These are phyloP conservation scores for Phalacrocorax pelagicus DNA, from an alignment of 2,113 vertebrate genomes.

Conservation along the genomic window DNA sequence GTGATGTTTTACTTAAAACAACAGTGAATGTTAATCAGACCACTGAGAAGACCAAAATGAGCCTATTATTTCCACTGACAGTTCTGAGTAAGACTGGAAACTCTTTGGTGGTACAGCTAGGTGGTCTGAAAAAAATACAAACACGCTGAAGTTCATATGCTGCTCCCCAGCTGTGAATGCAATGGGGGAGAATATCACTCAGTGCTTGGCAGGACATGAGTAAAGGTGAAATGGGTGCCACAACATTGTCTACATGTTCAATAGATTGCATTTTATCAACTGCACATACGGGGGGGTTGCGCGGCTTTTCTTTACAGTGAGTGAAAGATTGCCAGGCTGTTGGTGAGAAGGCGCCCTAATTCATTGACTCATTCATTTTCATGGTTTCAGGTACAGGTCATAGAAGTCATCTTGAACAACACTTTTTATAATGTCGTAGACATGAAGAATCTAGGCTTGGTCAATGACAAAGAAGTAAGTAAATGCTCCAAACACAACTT, in stretches of 20 bases:
- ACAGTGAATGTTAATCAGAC: not conserved
- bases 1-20: not conserved
- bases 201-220: not conserved
- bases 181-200: not conserved
- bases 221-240: not conserved
- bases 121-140: constrained; percentile 25
- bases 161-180: not conserved
- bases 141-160: not conserved
- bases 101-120: constrained; percentile 16
- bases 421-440: constrained; percentile 89
- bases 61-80: not conserved
- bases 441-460: constrained; percentile 89
- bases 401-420: constrained; percentile 91
- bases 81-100: not conserved
- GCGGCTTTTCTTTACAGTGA: not conserved
- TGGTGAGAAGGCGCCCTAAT: not conserved
- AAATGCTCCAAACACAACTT: not conserved
- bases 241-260: not conserved
- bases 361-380: not conserved
- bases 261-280: not conserved
- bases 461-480: constrained; percentile 91
- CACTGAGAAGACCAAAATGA: not conserved
- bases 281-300: not conserved
- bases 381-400: constrained; percentile 87
- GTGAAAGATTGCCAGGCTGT: not conserved